These are phyloP conservation scores for Dendrolimus pini DNA, from an alignment of 2,888 invertebrate species.

Conservation along the genomic window DNA sequence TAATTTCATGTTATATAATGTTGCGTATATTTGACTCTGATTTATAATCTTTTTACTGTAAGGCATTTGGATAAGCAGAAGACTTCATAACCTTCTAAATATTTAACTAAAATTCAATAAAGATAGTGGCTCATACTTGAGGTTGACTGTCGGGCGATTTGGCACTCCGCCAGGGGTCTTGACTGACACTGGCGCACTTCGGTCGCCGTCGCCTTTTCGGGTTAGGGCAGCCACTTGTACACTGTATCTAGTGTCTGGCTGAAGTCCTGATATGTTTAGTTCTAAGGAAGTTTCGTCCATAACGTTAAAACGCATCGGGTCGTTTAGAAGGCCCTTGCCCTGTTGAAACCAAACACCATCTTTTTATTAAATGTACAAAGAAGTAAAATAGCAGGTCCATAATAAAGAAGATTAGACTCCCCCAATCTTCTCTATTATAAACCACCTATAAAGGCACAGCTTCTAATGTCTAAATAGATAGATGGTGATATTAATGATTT, in stretches of 20 bases:
- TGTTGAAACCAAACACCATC: constrained; percentile 26
- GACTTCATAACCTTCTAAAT: not conserved
- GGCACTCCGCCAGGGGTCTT: constrained; percentile 97
- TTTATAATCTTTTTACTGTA: no score
- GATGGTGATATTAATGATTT: no score
- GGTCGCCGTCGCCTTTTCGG: constrained; percentile 96
- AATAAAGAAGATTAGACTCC: no score
- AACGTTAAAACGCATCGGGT: constrained; percentile 91
- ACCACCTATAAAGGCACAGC: no score
- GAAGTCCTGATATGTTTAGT: constrained; percentile 90
- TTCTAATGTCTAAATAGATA: no score
- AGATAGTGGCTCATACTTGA: constrained; percentile 78
- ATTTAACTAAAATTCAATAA: constrained; percentile 1
- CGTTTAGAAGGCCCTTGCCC: constrained; percentile 88
- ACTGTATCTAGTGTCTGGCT: constrained; percentile 96
- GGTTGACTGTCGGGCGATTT: constrained; percentile 86
- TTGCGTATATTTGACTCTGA: no score
- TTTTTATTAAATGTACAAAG: no score
- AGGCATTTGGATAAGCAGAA: no score
- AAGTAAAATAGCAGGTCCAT: no score
- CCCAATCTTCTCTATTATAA: no score
- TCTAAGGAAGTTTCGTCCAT: constrained; percentile 86
- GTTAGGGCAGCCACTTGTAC: constrained; percentile 97
- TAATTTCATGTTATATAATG: no score
- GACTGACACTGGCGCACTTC: constrained; percentile 89